Evolutionary conservation across 1,140 invertebrate species (phyloP), one percentile per base, ranked within the genome.

Genomic region (Condylostylus longicornis): DNA sequence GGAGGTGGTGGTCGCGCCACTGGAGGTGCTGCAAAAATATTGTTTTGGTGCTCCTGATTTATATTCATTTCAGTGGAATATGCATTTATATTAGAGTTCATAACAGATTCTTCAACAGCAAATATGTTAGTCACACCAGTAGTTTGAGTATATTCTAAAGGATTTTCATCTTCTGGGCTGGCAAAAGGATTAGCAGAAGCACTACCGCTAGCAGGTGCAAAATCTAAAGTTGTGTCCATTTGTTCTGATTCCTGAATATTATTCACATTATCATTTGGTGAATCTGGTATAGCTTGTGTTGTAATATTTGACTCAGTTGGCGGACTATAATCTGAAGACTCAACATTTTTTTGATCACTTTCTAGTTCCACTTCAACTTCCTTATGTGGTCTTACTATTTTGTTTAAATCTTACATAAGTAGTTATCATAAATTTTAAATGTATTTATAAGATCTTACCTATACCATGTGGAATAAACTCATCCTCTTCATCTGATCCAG

Each of bases 101-200:
- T 29, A 31, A 42, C 42, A 34, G 12, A 25, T 20, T 18, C 42
- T 19, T 42, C 40, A 2, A 49, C 19, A 22, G 49, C 55, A 43
- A 65, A 66, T 33, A 64, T 63, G 15, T 58, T 58, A 25, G 48
- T 46, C 27, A 51, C 50, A 2, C 41, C 53, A 37, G 29, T 32
- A 20, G 34, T 41, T 43, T 46, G 7, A 51, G 18, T 48, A 47
- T 10, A 40, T 18, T 51, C 44, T 22, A 62, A 53, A 18, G 56
- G 49, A 17, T 53, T 51, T 42, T 33, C 35, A 35, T 62, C 63
- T 22, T 67, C 66, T 17, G 58, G 50, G 36, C 51, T 54, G 41
- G 64, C 63, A 30, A 68, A 68, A 4, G 66, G 66, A 56, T 68
- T 68, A 29, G 54, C 56, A 0, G 53, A 59, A 12, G 51, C 33